Evolutionary conservation across 2,113 vertebrate genomes (phyloP).

Genomic region (Genyomyrus donnyi): DNA sequence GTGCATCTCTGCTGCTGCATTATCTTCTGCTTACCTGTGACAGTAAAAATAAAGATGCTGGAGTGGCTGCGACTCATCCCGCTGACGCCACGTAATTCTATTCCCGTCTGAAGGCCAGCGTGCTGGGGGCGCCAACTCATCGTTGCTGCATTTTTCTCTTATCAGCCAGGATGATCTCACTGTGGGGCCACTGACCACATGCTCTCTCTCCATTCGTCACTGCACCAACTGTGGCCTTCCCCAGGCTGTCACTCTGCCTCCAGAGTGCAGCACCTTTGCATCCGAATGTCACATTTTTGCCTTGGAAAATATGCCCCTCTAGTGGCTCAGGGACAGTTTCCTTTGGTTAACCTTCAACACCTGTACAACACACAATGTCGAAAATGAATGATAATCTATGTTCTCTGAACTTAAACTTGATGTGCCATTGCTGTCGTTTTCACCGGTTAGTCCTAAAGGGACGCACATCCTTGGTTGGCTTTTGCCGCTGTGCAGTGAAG

Average conservation of each 20-base stretch:
- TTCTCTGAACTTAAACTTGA: neutral
- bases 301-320: neutral
- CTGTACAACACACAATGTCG: too few species aligned
- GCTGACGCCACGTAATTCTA: neutral
- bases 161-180: neutral
- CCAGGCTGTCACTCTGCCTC: neutral
- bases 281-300: neutral
- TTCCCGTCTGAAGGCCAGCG: neutral
- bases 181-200: neutral
- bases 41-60: neutral
- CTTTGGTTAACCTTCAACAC: too few species aligned
- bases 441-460: neutral
- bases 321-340: neutral
- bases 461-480: neutral
- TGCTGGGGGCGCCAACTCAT: neutral
- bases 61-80: neutral
- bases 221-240: neutral
- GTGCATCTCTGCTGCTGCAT: neutral
- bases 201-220: neutral
- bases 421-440: neutral
- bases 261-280: neutral
- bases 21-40: neutral
- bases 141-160: neutral
- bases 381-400: neutral
- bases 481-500: neutral